Evolutionary conservation across 2,888 invertebrate genomes (phyloP), one percentile per base, ranked within the genome.

Genomic region (Lampropteryx suffumata): DNA sequence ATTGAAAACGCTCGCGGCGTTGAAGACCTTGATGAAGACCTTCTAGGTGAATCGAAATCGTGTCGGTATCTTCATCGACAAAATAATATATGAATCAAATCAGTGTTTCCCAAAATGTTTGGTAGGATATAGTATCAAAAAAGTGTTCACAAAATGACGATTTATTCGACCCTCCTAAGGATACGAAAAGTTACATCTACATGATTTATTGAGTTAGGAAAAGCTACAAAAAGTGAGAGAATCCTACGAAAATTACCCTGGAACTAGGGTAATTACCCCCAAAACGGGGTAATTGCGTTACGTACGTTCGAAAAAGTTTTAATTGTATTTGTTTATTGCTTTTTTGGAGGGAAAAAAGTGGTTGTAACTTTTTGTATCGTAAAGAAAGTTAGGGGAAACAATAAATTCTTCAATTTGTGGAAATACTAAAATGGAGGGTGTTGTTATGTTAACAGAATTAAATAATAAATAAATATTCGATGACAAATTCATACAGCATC

Each of bases 231-330:
- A 37, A 39, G 42, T 54, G 42, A 47, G 27, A 27, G 36, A 41
- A 32, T 40, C 32, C 42, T 4, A 37, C 34, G 32, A 33, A 42
- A 50, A 52, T 64, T 53, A 61, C 58, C 55, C 55, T 13, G 35
- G 43, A 54, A 59, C 54, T 58, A 51, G 59, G 58, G 61, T 55
- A 60, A 61, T 63, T 63, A 59, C 54, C 51, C 42, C 37, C 43
- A 43, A 55, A 61, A 58, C 49, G 53, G 58, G 52, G 61, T 55
- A 56, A 61, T 53, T 51, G 44, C 36, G 55, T 57, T 59, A 55
- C 51, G 54, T 46, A 50, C 41, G 55, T 51, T 41, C 44, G 34
- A 47, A 42, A 62, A 59, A 61, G 52, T 59, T 59, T 48, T 59
- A 59, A 55, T 56, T 47, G 33, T 54, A 50, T 52, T 53, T 27